These are phyloP conservation scores for Tretioscincus oriximinensis DNA, from an alignment of 2,113 vertebrate species.

Conservation along the genomic window DNA sequence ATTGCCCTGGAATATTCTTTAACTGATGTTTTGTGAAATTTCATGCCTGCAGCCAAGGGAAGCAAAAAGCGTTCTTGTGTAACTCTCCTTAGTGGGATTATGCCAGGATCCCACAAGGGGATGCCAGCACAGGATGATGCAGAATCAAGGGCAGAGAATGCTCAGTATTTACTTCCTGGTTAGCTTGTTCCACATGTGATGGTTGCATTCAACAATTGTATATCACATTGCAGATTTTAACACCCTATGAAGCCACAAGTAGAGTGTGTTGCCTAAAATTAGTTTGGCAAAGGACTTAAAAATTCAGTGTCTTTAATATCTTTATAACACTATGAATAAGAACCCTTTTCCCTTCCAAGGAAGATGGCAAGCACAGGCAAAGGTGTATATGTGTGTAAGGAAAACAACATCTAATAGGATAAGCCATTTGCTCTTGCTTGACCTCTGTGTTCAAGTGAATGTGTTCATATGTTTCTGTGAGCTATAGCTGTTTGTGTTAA, in stretches of 20 bases:
- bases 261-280: conserved; percentile 36
- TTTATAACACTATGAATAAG: conserved; percentile 58
- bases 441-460: conserved; percentile 54
- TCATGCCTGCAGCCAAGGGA: too few species aligned
- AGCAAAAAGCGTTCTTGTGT: too few species aligned
- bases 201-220: too few species aligned
- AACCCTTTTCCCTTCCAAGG: conserved; percentile 48
- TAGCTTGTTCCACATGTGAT: too few species aligned
- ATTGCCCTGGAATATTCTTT: too few species aligned
- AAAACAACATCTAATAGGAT: conserved; percentile 46
- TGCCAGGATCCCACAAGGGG: too few species aligned
- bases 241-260: neutral
- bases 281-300: conserved; percentile 52
- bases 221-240: too few species aligned
- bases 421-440: conserved; percentile 43
- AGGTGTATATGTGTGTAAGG: neutral
- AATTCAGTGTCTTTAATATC: conserved; percentile 53
- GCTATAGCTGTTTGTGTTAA: conserved; percentile 52
- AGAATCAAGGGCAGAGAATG: too few species aligned
- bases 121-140: too few species aligned
- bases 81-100: too few species aligned
- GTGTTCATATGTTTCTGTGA: conserved; percentile 47
- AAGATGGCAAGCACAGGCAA: neutral
- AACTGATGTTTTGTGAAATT: too few species aligned
- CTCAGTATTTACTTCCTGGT: too few species aligned